Conservation (phyloP, 2,797 vertebrate genomes). For the Peromyscus melanophrys region DNA sequence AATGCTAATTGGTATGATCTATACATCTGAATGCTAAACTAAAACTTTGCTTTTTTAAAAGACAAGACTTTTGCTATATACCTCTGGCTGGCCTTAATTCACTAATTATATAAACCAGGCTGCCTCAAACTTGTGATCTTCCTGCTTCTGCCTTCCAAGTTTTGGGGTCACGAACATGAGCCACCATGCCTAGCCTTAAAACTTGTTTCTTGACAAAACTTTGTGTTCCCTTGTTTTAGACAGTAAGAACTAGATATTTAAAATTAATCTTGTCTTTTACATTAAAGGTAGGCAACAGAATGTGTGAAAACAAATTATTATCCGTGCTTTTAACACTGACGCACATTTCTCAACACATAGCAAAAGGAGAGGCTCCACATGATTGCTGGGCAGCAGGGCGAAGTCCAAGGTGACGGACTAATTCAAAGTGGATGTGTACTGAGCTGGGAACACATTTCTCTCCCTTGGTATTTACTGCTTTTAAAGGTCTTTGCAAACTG, state of each 20-base stretch:
- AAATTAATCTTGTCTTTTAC: constrained; percentile 23
- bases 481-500: constrained; percentile 59
- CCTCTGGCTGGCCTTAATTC: background rate
- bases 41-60: background rate
- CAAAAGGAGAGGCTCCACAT: constrained; percentile 11
- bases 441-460: background rate
- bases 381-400: background rate
- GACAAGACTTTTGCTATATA: background rate
- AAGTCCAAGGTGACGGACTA: background rate
- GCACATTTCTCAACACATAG: constrained; percentile 43
- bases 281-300: background rate
- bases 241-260: constrained; percentile 17
- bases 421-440: constrained; percentile 38
- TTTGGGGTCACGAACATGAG: background rate
- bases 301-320: constrained; percentile 9
- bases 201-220: background rate
- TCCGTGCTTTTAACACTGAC: background rate
- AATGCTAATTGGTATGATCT: background rate
- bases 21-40: background rate
- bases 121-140: background rate
- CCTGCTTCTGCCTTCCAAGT: background rate
- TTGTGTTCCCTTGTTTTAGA: constrained; percentile 14
- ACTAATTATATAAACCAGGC: background rate
- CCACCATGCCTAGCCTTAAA: background rate
- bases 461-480: constrained; percentile 43